Base-by-base conservation (phyloP, 2,797 vertebrate genomes). In the Hapalemur alaotrensis region DNA sequence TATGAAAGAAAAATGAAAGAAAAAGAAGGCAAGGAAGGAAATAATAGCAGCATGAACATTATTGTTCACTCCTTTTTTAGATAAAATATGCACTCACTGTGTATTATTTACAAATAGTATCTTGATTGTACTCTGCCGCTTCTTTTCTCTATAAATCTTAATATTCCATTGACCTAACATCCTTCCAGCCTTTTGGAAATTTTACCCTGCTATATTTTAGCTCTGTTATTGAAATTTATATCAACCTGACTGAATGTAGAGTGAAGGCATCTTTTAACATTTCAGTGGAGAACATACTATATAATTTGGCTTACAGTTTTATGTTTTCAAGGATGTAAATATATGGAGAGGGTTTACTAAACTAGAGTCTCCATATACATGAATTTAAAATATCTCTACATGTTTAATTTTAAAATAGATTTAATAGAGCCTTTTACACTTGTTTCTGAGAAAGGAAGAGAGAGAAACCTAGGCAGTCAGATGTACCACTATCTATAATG, bases 151-250 rank as follows among this genome's bases (percentile, higher is more conserved):
- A 54, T 83, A 82, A 88, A 81, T 83, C 48, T 20, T 48, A 69
- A 20, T 61, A 91, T 84, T 35, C 32, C 35, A 46, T 9, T 83
- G 50, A 73, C 22, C 25, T 18, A 43, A 46, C 25, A 75, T 73
- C 43, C 25, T 70, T 91, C 25, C 32, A 72, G 59, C 63, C 22
- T 69, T 65, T 70, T 76, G 35, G 80, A 57, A 95, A 76, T 10
- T 15, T 80, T 75, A 52, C 43, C 32, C n/a, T 75, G 35, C 32
- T 92, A n/a, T 70, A 61, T 76, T 89, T 96, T 73, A 83, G 30
- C 52, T 67, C 48, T 23, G 5, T 65, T 87, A 82, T n/a, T 95
- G 67, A 95, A 96, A 96, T 96, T 91, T 95, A 78, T 65, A 69
- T 89, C 38, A 63, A 54, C n/a, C 30, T 94, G 73, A 84, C 52